Evolutionary conservation across 2,113 vertebrate species (phyloP).

Genomic region (Rhinoderma darwinii): DNA sequence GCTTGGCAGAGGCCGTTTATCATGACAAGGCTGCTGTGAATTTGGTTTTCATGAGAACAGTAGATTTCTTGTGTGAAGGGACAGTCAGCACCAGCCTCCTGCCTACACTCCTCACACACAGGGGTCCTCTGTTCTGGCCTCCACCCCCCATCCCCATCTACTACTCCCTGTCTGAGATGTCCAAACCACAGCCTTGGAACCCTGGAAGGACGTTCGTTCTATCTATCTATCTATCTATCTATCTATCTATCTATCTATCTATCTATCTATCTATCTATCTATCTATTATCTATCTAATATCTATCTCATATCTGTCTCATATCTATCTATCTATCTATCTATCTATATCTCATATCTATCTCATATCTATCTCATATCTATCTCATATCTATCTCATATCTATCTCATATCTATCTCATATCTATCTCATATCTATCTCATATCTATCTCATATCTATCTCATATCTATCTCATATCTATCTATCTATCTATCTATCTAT

Average conservation of each 20-base stretch:
- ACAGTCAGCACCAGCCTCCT: conserved; percentile 39
- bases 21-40: conserved; percentile 20
- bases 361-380: too few relatives aligned
- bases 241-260: background rate
- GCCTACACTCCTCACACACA: conserved; percentile 42
- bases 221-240: background rate
- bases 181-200: background rate
- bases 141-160: background rate
- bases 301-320: too few relatives aligned
- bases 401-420: too few relatives aligned
- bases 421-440: too few relatives aligned
- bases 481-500: too few relatives aligned
- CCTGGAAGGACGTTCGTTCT: background rate
- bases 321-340: too few relatives aligned
- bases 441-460: too few relatives aligned
- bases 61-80: conserved; percentile 37
- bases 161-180: background rate
- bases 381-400: too few relatives aligned
- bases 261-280: too few relatives aligned
- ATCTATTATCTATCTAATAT: too few relatives aligned
- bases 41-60: conserved; percentile 32
- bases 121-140: conserved; percentile 37
- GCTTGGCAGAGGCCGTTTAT: background rate
- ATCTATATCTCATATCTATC: too few relatives aligned
- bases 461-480: too few relatives aligned